Percentiles rank a stretch among this genome's conserved stretches.
Conservation (phyloP, 2,888 invertebrate genomes). For the Caradrina clavipalpis region DNA sequence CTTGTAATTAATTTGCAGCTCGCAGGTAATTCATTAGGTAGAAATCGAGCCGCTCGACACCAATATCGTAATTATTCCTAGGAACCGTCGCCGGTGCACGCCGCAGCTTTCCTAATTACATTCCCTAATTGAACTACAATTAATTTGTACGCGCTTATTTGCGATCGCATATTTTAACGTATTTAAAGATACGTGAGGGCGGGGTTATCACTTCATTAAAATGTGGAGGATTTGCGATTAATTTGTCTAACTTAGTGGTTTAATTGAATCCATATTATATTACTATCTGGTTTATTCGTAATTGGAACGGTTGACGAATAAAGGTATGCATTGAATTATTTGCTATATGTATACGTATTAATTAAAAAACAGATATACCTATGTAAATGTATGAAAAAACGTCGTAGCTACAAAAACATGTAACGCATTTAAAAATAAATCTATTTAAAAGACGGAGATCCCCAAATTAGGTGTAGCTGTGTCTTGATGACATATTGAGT, state of each 20-base stretch:
- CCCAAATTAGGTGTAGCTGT: no score
- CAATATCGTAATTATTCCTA: constrained; percentile 74
- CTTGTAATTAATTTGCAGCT: constrained; percentile 79
- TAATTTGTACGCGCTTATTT: constrained; percentile 69
- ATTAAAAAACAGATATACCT: no score
- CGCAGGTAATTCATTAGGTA: constrained; percentile 78
- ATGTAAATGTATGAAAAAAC: no score
- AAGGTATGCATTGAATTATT: no score
- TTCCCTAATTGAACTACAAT: constrained; percentile 77
- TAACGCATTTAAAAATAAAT: no score
- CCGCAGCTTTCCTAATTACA: constrained; percentile 77
- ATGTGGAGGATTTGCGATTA: constrained; percentile 17
- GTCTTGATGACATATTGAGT: no score
- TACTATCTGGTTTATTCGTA: neutral
- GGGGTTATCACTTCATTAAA: constrained; percentile 28
- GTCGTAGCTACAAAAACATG: no score
- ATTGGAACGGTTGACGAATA: neutral
- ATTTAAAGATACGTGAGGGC: constrained; percentile 28
- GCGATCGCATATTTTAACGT: constrained; percentile 43
- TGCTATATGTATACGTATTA: no score
- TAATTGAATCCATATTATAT: neutral
- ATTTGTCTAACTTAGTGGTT: constrained; percentile 9
- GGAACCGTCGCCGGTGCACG: constrained; percentile 38
- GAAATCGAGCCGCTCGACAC: constrained; percentile 69
- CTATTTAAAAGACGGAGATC: no score